Conservation (phyloP, 2,888 invertebrate species). For the Digitonthophagus gazella region DNA sequence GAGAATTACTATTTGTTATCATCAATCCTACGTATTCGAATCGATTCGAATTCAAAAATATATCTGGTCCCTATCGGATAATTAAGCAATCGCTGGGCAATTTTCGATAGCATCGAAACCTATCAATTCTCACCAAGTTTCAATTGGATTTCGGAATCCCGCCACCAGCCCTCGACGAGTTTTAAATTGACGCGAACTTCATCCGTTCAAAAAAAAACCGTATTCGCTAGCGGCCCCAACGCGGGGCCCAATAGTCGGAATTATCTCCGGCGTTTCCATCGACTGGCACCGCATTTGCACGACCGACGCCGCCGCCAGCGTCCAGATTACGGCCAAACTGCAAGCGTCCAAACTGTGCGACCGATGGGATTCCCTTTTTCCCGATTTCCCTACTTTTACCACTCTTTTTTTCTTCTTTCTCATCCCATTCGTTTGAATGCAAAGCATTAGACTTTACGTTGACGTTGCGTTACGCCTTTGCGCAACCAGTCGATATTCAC, state of each 20-base stretch:
- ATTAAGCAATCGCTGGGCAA: neutral
- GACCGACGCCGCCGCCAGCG: neutral
- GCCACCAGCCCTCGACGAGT: neutral
- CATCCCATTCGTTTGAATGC: neutral
- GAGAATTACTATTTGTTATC: neutral
- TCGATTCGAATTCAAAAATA: too few species aligned
- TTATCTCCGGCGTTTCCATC: neutral
- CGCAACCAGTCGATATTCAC: slow-evolving; percentile 1
- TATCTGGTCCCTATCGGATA: neutral
- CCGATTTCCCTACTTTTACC: neutral
- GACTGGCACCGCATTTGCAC: neutral
- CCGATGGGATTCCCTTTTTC: neutral
- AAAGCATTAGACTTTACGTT: neutral
- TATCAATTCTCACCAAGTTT: neutral
- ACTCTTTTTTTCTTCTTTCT: neutral
- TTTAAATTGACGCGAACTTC: neutral
- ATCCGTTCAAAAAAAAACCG: neutral
- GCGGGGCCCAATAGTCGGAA: neutral
- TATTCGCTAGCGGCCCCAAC: neutral
- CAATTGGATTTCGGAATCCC: neutral
- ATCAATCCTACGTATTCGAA: too few species aligned
- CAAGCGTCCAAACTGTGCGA: neutral
- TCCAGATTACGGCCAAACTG: too few species aligned
- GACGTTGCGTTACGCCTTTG: neutral
- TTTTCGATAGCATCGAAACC: neutral